Conservation (phyloP, 2,797 vertebrate species). For the Natrix natrix region DNA sequence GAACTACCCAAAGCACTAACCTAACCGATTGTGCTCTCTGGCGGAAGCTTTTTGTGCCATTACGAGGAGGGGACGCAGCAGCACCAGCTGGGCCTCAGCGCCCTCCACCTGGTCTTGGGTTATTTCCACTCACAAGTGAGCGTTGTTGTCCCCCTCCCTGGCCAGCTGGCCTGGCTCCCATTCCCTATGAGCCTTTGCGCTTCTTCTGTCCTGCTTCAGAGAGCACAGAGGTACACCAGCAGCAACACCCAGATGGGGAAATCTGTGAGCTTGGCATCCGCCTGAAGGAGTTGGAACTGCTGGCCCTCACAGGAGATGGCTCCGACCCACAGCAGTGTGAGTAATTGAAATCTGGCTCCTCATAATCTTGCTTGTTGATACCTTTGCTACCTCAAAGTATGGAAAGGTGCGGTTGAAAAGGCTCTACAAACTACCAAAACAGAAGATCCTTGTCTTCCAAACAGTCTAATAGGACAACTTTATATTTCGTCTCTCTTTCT, state of each 20-base stretch:
- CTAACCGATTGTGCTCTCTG: conserved; percentile 52
- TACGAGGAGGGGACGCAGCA: conserved; percentile 11
- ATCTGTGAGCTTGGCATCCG: conserved; percentile 72
- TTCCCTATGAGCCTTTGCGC: conserved; percentile 67
- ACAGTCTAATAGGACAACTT: neutral
- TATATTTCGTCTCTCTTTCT: neutral
- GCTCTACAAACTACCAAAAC: neutral
- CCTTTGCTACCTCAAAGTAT: neutral
- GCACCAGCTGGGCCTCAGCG: conserved; percentile 15
- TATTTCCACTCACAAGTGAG: conserved; percentile 20
- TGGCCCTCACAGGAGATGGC: conserved; percentile 67
- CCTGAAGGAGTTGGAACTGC: conserved; percentile 74
- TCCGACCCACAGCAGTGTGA: conserved; percentile 69
- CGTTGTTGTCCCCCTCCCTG: conserved; percentile 50
- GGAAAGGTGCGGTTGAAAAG: neutral
- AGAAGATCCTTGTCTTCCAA: neutral
- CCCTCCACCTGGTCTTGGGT: conserved; percentile 22
- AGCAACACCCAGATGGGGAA: conserved; percentile 58
- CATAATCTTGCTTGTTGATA: neutral
- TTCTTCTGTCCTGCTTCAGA: conserved; percentile 66
- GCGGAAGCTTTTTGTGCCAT: conserved; percentile 49
- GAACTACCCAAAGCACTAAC: conserved; percentile 43
- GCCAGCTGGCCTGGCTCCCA: conserved; percentile 63
- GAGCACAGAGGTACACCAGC: neutral
- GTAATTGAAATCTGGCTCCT: conserved; percentile 33